Evolutionary conservation across 2,113 vertebrate genomes (phyloP).

Genomic region (Mugil cephalus): DNA sequence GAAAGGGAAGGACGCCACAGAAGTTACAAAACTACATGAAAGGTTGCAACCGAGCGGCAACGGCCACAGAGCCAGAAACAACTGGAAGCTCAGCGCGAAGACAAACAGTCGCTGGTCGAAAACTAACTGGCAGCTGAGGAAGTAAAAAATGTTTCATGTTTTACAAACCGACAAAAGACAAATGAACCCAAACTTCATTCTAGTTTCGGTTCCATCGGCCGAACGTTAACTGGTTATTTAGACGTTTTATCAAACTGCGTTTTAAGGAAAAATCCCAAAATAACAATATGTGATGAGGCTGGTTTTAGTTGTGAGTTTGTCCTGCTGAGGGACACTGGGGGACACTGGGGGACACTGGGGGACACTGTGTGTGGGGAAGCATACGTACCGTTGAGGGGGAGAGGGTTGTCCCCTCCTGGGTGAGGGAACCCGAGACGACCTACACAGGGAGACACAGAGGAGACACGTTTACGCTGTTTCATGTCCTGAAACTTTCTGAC

Average conservation of each 20-base stretch:
- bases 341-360: not conserved
- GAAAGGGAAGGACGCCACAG: not conserved
- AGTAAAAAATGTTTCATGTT: too few species aligned
- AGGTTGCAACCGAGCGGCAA: not conserved
- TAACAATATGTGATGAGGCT: not conserved
- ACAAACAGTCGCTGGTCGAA: too few species aligned
- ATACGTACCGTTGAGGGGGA: slow-evolving; percentile 90
- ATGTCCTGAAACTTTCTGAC: too few species aligned
- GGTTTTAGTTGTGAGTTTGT: not conserved
- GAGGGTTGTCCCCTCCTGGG: slow-evolving; percentile 89
- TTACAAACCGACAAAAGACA: too few species aligned
- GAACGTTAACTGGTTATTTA: too few species aligned
- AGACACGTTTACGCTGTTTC: slow-evolving; percentile 41
- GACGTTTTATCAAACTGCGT: too few species aligned
- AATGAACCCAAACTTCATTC: too few species aligned
- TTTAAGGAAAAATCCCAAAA: too few species aligned
- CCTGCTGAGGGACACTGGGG: not conserved
- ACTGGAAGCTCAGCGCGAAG: too few species aligned
- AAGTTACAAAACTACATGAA: not conserved
- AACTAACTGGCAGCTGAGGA: too few species aligned
- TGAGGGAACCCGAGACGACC: slow-evolving; percentile 91
- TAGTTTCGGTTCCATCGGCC: too few species aligned
- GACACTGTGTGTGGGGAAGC: not conserved
- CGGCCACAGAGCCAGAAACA: not conserved
- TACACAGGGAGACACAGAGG: slow-evolving; percentile 72